Evolutionary conservation across 2,888 invertebrate genomes (phyloP).

Genomic region (Apocheima hispidaria): DNA sequence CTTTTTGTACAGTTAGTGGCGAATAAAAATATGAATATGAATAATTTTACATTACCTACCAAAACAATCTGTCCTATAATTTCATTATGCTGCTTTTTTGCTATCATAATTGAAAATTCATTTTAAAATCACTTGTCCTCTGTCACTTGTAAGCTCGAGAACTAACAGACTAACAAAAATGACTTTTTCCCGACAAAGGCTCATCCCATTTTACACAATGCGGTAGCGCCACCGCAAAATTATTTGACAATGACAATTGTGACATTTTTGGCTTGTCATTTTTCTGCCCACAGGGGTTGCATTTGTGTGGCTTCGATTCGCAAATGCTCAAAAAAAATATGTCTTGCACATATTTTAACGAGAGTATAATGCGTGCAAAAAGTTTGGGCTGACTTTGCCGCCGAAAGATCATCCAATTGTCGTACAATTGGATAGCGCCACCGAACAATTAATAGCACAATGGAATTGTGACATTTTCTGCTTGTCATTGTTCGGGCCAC

Average conservation of each 20-base stretch:
- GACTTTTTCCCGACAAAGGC: slow-evolving; percentile 68
- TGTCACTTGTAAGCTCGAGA: slow-evolving; percentile 62
- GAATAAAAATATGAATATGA: too few species aligned
- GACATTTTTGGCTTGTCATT: slow-evolving; percentile 73
- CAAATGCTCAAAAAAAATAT: slow-evolving; percentile 3
- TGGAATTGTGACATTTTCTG: slow-evolving; percentile 72
- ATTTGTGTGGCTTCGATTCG: slow-evolving; percentile 57
- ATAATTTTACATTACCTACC: slow-evolving; percentile 8
- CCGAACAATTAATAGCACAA: slow-evolving; percentile 54
- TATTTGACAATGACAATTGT: slow-evolving; percentile 58
- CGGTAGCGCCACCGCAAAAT: slow-evolving; percentile 80
- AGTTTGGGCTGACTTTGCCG: slow-evolving; percentile 33
- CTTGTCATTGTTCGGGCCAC: slow-evolving; percentile 67
- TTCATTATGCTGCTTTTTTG: slow-evolving; percentile 41
- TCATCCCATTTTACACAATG: slow-evolving; percentile 66
- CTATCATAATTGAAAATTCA: slow-evolving; percentile 52
- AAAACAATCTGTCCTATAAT: slow-evolving; percentile 34
- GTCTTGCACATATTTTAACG: slow-evolving; percentile 12
- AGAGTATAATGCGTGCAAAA: slow-evolving; percentile 30
- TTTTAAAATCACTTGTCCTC: slow-evolving; percentile 63
- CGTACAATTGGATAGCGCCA: slow-evolving; percentile 59
- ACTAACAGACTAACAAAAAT: slow-evolving; percentile 69
- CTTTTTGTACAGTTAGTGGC: too few species aligned
- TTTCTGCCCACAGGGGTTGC: slow-evolving; percentile 65
- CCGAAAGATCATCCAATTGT: slow-evolving; percentile 32